Percentiles rank a stretch among this genome's conserved stretches.
phyloP scores from a whole-genome alignment of 30 jellyfish, hydroid and myxozoan species.

The Clytia hemisphaerica region DNA sequence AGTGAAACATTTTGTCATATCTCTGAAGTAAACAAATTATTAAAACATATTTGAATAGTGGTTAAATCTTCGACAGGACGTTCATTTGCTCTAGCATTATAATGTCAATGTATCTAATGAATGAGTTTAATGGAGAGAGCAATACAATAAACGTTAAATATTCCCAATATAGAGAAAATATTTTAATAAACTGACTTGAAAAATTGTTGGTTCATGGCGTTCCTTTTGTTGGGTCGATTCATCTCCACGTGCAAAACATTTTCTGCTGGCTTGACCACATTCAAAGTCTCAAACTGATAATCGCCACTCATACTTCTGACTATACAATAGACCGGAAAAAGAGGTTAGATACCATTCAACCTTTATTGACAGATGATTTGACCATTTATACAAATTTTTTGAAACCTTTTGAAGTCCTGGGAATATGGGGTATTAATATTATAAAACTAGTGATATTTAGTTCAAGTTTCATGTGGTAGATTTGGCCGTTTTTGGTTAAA shows the following conservation, averaged over 20 bases:
- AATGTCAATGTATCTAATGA: neutral
- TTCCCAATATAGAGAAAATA: neutral
- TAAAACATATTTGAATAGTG: neutral
- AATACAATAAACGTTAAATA: neutral
- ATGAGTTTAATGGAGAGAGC: neutral
- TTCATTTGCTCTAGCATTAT: neutral
- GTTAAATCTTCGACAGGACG: neutral
- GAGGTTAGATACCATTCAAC: too few relatives aligned
- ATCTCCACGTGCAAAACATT: constrained; percentile 65
- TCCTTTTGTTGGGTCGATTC: constrained; percentile 75
- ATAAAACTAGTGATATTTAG: too few relatives aligned
- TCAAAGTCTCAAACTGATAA: constrained; percentile 54
- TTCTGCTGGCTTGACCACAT: constrained; percentile 54
- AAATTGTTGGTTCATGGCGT: constrained; percentile 79
- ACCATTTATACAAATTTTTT: too few relatives aligned
- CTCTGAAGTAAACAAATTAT: constrained; percentile 30
- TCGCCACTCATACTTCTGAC: too few relatives aligned
- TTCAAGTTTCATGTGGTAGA: too few relatives aligned
- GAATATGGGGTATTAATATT: too few relatives aligned
- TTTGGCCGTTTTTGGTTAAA: too few relatives aligned
- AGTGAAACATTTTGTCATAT: constrained; percentile 50
- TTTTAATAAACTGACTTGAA: constrained; percentile 46
- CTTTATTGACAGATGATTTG: too few relatives aligned
- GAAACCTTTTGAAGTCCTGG: too few relatives aligned
- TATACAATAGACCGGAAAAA: too few relatives aligned